These are phyloP conservation scores for Chiroxiphia lanceolata DNA, from an alignment of 2,797 vertebrate species.

Conservation along the genomic window DNA sequence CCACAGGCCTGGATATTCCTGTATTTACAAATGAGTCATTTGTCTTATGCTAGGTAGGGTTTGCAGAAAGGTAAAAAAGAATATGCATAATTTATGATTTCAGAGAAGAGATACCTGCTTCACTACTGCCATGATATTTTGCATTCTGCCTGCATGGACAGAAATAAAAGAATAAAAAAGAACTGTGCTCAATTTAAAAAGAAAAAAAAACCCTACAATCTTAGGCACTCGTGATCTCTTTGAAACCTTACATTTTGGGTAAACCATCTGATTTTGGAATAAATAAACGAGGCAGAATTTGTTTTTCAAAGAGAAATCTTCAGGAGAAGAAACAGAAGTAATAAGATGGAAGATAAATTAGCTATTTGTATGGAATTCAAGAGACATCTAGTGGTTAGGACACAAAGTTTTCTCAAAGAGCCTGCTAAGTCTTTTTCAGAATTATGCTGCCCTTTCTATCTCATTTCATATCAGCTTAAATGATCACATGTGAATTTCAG, in stretches of 20 bases:
- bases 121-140: neutral
- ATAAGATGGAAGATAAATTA: slow-evolving; percentile 26
- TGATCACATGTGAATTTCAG: neutral
- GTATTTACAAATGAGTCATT: neutral
- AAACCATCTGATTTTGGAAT: slow-evolving; percentile 43
- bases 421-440: neutral
- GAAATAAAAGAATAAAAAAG: neutral
- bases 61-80: neutral
- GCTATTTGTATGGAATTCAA: slow-evolving; percentile 59
- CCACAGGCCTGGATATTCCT: neutral
- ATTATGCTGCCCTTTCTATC: neutral
- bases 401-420: neutral
- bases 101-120: neutral
- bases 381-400: slow-evolving; percentile 79
- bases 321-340: slow-evolving; percentile 12
- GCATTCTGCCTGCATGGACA: neutral
- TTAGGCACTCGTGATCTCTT: neutral
- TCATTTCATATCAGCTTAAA: neutral
- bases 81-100: neutral
- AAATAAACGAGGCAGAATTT: slow-evolving; percentile 27
- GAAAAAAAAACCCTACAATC: neutral
- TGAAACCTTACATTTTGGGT: neutral
- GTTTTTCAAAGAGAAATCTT: slow-evolving; percentile 22
- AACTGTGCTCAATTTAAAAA: neutral
- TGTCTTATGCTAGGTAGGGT: neutral